A percentile compares a stretch with the other conserved stretches of the same genome.
Evolutionary conservation across 2,113 vertebrate genomes (phyloP).

Genomic region (Tetrax tetrax): DNA sequence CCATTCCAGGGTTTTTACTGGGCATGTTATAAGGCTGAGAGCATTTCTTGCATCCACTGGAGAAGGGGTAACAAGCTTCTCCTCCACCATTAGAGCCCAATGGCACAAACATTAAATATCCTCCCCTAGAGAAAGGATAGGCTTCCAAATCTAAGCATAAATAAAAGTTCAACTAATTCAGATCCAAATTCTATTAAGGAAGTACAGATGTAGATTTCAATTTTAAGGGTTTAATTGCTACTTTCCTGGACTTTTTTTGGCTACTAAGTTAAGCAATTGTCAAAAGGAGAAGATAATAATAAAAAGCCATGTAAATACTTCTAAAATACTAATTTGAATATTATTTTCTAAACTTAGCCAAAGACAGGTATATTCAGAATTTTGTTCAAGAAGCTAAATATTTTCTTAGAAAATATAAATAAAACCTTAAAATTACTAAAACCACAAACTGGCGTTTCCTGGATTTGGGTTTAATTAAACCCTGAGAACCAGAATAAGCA

Average conservation of each 20-base stretch:
- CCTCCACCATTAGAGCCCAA: background rate
- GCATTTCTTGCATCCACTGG: background rate
- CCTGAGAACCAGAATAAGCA: background rate
- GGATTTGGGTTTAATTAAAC: background rate
- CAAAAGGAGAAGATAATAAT: background rate
- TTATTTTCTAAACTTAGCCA: background rate
- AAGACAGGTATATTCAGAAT: background rate
- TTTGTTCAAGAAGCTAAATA: background rate
- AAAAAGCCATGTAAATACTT: background rate
- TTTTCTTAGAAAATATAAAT: background rate
- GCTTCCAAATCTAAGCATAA: background rate
- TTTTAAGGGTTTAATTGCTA: background rate
- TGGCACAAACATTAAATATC: background rate
- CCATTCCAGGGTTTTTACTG: fast-evolving
- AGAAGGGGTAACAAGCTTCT: background rate
- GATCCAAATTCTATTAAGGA: background rate
- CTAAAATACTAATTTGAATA: background rate
- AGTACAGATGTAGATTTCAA: background rate
- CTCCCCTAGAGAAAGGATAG: background rate
- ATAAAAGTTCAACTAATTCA: background rate
- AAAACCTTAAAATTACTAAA: background rate
- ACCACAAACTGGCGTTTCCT: background rate
- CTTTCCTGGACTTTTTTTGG: background rate
- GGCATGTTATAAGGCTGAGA: background rate
- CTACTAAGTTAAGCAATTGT: background rate